Percentiles rank a stretch among this genome's conserved stretches.
phyloP scores from a whole-genome alignment of 2,888 invertebrate genomes.

The Cyclophora punctaria region DNA sequence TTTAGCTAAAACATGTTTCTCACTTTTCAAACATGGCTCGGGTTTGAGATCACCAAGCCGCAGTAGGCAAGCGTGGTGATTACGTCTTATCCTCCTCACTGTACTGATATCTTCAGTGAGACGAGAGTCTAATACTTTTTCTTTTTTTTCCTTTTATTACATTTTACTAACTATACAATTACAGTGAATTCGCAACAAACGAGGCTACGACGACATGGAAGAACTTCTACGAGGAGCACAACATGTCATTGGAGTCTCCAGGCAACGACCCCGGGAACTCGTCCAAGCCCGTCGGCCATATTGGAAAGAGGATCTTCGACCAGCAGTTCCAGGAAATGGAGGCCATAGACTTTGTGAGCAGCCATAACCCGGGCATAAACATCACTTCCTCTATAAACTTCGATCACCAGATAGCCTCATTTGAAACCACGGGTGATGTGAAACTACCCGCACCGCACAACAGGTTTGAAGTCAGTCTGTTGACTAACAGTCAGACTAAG shows the following conservation, averaged over 20 bases:
- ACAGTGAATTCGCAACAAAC: constrained; percentile 58
- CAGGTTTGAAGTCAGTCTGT: constrained; percentile 47
- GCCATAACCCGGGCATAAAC: constrained; percentile 24
- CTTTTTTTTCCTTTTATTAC: too few relatives aligned
- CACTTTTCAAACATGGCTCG: too few relatives aligned
- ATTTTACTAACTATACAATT: constrained; percentile 2
- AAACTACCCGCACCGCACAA: constrained; percentile 34
- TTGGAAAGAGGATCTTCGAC: constrained; percentile 52
- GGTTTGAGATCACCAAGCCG: too few relatives aligned
- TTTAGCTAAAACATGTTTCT: too few relatives aligned
- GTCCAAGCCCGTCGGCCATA: constrained; percentile 39
- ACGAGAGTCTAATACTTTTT: too few relatives aligned
- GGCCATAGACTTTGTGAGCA: constrained; percentile 36
- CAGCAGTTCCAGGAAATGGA: constrained; percentile 58
- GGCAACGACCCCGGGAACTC: constrained; percentile 44
- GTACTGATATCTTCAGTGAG: too few relatives aligned
- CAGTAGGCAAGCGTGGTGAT: too few relatives aligned
- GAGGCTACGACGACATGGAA: constrained; percentile 68
- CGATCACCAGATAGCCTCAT: constrained; percentile 35
- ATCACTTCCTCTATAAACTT: constrained; percentile 41
- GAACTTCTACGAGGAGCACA: constrained; percentile 63
- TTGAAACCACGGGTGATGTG: constrained; percentile 38
- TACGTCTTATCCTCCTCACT: too few relatives aligned
- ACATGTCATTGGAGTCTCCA: constrained; percentile 56
- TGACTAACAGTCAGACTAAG: constrained; percentile 49